These are phyloP conservation scores for Polypterus senegalus DNA, from an alignment of 2,113 vertebrate species.

Conservation along the genomic window DNA sequence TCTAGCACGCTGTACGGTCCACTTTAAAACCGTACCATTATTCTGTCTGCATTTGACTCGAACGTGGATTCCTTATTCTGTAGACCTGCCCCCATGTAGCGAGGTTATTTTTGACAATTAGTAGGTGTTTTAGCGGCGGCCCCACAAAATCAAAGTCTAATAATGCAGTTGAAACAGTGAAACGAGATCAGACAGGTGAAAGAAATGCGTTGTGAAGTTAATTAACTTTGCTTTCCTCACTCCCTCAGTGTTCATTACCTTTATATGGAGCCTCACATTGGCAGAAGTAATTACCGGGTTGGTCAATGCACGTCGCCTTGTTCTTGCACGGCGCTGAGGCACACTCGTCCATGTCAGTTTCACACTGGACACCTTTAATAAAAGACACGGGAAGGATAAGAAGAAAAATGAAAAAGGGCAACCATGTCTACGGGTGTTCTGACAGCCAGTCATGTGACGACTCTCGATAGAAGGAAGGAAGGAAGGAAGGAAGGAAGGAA, in stretches of 20 bases:
- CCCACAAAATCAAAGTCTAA: conserved; percentile 40
- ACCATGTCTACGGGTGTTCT: not conserved
- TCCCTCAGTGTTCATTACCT: conserved; percentile 69
- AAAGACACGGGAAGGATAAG: conserved; percentile 16
- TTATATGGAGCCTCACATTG: conserved; percentile 69
- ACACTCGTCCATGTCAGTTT: conserved; percentile 57
- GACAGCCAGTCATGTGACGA: too few species aligned
- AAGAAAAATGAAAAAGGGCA: conserved; percentile 21
- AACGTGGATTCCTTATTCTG: too few species aligned
- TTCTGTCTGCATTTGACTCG: too few species aligned
- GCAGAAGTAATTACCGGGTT: conserved; percentile 72
- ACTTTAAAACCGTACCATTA: too few species aligned
- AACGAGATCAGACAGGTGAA: conserved; percentile 59
- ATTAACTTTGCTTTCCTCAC: conserved; percentile 66
- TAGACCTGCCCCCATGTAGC: too few species aligned
- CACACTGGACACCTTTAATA: conserved; percentile 47
- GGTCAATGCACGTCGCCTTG: conserved; percentile 62
- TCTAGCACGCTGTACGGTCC: too few species aligned
- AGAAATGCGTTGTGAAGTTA: conserved; percentile 63
- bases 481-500: too few species aligned
- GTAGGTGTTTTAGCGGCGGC: not conserved
- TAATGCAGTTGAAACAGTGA: conserved; percentile 37
- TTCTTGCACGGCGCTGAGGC: conserved; percentile 62
- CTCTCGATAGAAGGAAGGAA: too few species aligned
- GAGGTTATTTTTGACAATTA: not conserved